phyloP scores from a whole-genome alignment of 1,140 invertebrate species.

The Stratiolaelaps scimitus region DNA sequence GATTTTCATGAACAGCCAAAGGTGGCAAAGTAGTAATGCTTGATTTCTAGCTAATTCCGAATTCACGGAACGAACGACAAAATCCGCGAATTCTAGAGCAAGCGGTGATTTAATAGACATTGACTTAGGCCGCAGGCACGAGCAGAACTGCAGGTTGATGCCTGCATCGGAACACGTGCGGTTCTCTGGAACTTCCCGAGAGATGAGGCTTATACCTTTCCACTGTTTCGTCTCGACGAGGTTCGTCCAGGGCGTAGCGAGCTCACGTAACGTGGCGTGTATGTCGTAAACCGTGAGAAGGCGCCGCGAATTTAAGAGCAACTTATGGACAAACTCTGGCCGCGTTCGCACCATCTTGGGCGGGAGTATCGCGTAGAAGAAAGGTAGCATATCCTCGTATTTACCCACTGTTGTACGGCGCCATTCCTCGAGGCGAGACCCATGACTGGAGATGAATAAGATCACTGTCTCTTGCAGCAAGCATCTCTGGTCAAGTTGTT shows the following conservation, averaged over 20 bases:
- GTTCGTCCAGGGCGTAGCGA: background rate
- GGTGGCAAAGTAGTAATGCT: too few relatives aligned
- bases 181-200: slow-evolving; percentile 47
- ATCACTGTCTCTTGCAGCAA: slow-evolving; percentile 49
- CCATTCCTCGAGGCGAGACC: background rate
- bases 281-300: background rate
- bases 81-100: too few relatives aligned
- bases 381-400: background rate
- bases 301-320: background rate
- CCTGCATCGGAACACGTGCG: slow-evolving; percentile 40
- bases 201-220: background rate
- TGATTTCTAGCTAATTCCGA: too few relatives aligned
- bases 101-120: too few relatives aligned
- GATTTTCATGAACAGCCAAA: too few relatives aligned
- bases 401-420: background rate
- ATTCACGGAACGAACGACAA: too few relatives aligned
- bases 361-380: background rate
- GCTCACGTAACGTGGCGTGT: background rate
- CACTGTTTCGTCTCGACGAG: background rate
- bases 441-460: slow-evolving; percentile 49
- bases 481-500: slow-evolving; percentile 36
- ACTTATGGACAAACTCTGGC: background rate
- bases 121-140: slow-evolving; percentile 35
- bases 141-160: slow-evolving; percentile 43
- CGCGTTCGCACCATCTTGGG: background rate